Percentiles rank a stretch among this genome's conserved stretches.
phyloP scores from a whole-genome alignment of 2,113 vertebrate genomes.

The Irena cyanogastra region DNA sequence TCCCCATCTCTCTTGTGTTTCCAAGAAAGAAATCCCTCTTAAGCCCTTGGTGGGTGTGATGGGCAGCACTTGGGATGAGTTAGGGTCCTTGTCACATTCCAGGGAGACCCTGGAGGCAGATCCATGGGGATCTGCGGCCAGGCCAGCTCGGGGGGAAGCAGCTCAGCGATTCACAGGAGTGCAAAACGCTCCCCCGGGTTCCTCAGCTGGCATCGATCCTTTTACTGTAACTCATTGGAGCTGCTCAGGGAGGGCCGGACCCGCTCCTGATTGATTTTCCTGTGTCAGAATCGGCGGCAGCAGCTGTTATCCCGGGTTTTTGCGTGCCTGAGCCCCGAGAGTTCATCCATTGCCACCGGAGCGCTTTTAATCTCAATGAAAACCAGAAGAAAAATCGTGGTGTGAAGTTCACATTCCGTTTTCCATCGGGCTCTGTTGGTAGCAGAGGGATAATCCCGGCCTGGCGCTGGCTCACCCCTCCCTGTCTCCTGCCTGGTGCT shows the following conservation, averaged over 20 bases:
- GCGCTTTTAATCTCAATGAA: background rate
- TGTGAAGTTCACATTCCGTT: too few relatives aligned
- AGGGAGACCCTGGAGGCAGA: background rate
- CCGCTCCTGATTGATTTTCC: background rate
- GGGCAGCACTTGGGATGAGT: background rate
- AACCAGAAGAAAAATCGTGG: background rate
- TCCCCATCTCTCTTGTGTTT: background rate
- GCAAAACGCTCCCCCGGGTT: background rate
- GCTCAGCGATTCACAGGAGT: background rate
- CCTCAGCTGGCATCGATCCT: background rate
- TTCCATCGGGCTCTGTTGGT: too few relatives aligned
- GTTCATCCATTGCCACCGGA: background rate
- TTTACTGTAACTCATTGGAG: background rate
- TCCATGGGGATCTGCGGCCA: background rate
- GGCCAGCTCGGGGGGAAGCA: background rate
- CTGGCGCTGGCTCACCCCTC: too few relatives aligned
- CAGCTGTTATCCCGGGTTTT: background rate
- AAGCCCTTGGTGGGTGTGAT: fast-evolving
- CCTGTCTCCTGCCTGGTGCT: too few relatives aligned
- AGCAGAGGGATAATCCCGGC: too few relatives aligned
- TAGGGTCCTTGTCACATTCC: fast-evolving
- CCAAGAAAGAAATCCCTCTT: background rate
- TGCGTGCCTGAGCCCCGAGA: background rate
- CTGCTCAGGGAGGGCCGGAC: background rate
- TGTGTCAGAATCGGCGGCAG: background rate